Evolutionary conservation across 2,888 invertebrate genomes (phyloP).

Genomic region (Drosophila parthenogenetica): DNA sequence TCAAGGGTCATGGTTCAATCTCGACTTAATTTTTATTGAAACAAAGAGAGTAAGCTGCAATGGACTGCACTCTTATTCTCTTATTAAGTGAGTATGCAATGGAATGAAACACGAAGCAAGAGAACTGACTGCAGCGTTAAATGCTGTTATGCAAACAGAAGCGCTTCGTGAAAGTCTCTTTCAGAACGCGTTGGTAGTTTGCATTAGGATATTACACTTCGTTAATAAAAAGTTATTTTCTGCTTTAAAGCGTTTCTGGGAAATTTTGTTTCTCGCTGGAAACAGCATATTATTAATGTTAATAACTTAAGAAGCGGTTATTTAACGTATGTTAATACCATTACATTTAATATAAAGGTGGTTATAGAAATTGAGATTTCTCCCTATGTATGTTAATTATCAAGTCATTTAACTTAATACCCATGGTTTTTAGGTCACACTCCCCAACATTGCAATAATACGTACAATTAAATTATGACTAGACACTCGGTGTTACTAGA

Average conservation of each 20-base stretch:
- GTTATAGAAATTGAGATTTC: neutral
- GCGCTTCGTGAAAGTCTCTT: slow-evolving; percentile 67
- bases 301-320: too few species aligned
- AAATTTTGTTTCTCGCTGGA: slow-evolving; percentile 46
- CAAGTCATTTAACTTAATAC: slow-evolving; percentile 47
- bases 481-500: slow-evolving; percentile 9
- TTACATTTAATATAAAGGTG: neutral
- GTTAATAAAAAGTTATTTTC: slow-evolving; percentile 25
- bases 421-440: slow-evolving; percentile 36
- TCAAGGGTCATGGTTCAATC: slow-evolving; percentile 69
- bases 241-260: slow-evolving; percentile 28
- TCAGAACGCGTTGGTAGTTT: slow-evolving; percentile 41
- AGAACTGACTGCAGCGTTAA: slow-evolving; percentile 18
- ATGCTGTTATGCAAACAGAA: neutral
- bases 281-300: slow-evolving; percentile 14
- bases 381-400: slow-evolving; percentile 25
- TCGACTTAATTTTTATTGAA: slow-evolving; percentile 45
- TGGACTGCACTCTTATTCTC: slow-evolving; percentile 2
- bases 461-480: slow-evolving; percentile 13
- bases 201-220: slow-evolving; percentile 10
- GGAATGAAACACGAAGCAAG: slow-evolving; percentile 30
- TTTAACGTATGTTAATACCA: too few species aligned
- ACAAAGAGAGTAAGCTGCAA: slow-evolving; percentile 24
- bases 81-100: neutral
- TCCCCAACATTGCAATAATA: slow-evolving; percentile 14